Conservation (phyloP, 2,888 invertebrate species). For the Archips xylosteana region DNA sequence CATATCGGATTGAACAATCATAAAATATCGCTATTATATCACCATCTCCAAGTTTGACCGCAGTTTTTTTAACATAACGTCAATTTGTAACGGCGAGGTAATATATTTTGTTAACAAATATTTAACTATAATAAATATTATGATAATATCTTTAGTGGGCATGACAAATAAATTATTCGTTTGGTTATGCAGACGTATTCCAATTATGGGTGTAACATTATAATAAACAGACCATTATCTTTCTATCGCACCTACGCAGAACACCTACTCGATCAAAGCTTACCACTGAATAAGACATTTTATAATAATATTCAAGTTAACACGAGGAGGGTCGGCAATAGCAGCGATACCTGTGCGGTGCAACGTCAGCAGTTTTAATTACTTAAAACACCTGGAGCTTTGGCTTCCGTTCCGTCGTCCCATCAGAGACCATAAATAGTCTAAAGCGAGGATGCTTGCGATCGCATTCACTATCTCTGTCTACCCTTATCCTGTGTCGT, state of each 20-base stretch:
- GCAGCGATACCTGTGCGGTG: constrained; percentile 9
- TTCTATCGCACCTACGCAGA: constrained; percentile 59
- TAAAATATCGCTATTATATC: not conserved
- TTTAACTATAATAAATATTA: constrained; percentile 33
- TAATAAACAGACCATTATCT: constrained; percentile 48
- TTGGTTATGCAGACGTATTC: constrained; percentile 26
- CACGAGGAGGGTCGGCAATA: not conserved
- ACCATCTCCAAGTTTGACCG: not conserved
- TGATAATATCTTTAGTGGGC: constrained; percentile 21
- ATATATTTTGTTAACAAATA: constrained; percentile 36
- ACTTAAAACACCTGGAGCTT: too few species aligned
- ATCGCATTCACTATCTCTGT: too few species aligned
- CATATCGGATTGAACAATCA: not conserved
- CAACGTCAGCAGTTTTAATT: too few species aligned
- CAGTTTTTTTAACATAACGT: not conserved
- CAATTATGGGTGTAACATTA: constrained; percentile 40
- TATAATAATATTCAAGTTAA: constrained; percentile 39
- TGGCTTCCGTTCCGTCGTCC: too few species aligned
- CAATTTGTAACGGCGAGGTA: not conserved
- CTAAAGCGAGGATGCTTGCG: too few species aligned
- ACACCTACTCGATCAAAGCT: constrained; percentile 57
- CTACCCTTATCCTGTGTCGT: too few species aligned
- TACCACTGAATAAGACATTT: constrained; percentile 51
- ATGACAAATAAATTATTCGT: constrained; percentile 27
- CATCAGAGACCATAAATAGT: too few species aligned